Base-by-base conservation (phyloP, 2,888 invertebrate genomes). In the Oscheius sp. region DNA sequence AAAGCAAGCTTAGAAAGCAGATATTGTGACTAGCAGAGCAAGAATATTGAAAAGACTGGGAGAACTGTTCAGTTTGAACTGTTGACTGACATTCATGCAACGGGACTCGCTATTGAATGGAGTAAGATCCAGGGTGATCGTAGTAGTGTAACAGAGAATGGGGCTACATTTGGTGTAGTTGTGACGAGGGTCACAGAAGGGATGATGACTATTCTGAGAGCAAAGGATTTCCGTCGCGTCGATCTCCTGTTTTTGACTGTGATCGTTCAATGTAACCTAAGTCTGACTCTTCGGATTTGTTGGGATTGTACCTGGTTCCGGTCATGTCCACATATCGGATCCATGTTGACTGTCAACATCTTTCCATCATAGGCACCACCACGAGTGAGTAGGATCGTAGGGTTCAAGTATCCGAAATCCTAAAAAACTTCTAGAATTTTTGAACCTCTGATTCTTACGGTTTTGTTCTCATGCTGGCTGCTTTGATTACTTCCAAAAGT, bases 81-180 rank as follows among this genome's bases (percentile, higher is more conserved):
- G 82, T 55, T 80, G 80, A 33, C 82, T 82, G 3, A 85, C 76
- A 72, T 85, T 81, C 7, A 83, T 59, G 51, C 85, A 85, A 10
- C 78, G 76, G 3, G 72, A 76, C 72, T 51, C 60, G 37, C 35
- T 55, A 47, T 47, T 29, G 53, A 50, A 70, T 2, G 55, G 57
- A 21, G 48, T 35, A 9, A 37, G 35, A 58, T 72, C 74, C 42
- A 81, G 65, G 11, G 65, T 51, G 4, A 79, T 71, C 1, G 75
- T 62, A 11, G 74, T 73, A n/a, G 76, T 74, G 47, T 79, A 79
- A 59, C 81, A 81, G 2, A 81, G 47, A 2, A 76, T 76, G 0
- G 76, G 66, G 32, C 76, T 77, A 50, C 78, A 79, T 47, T 75
- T 73, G 21, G 65, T 68, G 53, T 75, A 75, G 13, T 76, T 81